Evolutionary conservation across 2,888 invertebrate genomes (phyloP).

Genomic region (Leptarthrus brevirostris): DNA sequence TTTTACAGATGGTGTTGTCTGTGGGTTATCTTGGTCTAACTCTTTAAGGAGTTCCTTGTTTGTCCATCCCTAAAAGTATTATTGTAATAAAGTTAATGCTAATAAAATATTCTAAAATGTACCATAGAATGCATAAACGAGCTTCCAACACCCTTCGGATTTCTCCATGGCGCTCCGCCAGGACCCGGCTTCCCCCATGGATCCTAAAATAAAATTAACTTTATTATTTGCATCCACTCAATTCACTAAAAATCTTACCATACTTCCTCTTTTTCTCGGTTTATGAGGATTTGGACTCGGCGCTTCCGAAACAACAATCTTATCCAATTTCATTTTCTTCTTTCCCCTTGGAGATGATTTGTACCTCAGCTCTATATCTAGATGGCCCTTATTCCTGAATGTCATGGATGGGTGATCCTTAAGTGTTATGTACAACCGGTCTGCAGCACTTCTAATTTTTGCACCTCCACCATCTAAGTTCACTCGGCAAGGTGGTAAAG

Average conservation of each 20-base stretch:
- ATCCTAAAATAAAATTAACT: slow-evolving; percentile 56
- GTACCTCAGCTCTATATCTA: slow-evolving; percentile 79
- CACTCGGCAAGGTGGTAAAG: slow-evolving; percentile 62
- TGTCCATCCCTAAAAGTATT: slow-evolving; percentile 64
- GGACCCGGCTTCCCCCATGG: slow-evolving; percentile 65
- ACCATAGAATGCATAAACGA: slow-evolving; percentile 85
- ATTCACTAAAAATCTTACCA: not conserved
- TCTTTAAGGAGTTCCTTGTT: slow-evolving; percentile 66
- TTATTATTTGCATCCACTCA: not conserved
- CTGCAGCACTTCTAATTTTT: slow-evolving; percentile 58
- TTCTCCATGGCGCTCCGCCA: slow-evolving; percentile 80
- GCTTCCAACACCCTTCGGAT: slow-evolving; percentile 76
- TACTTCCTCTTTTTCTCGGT: not conserved
- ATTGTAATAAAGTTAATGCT: slow-evolving; percentile 9
- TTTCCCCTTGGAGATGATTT: slow-evolving; percentile 69
- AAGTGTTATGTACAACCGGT: slow-evolving; percentile 63
- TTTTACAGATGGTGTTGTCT: slow-evolving; percentile 63
- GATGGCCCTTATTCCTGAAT: slow-evolving; percentile 71
- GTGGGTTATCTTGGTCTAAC: slow-evolving; percentile 65
- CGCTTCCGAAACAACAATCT: slow-evolving; percentile 63
- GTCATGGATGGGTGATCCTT: slow-evolving; percentile 75
- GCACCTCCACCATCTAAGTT: slow-evolving; percentile 52
- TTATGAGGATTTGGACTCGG: slow-evolving; percentile 52
- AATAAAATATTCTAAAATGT: slow-evolving; percentile 55
- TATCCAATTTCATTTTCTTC: slow-evolving; percentile 73